Conservation (phyloP, 2,888 invertebrate genomes). For the Meandrusa payeni region DNA sequence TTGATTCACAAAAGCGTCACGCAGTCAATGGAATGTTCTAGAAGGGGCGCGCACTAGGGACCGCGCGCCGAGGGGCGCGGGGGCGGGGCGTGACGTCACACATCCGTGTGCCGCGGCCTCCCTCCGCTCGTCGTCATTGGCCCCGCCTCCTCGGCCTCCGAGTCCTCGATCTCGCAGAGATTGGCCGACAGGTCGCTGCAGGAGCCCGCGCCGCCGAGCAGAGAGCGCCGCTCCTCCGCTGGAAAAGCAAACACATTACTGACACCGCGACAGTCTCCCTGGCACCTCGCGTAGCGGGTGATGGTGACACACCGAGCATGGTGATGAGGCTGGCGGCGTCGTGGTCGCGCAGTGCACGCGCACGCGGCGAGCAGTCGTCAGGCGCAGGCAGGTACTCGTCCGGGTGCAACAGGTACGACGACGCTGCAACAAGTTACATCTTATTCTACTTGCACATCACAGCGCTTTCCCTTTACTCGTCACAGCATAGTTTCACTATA, state of each 20-base stretch:
- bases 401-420: conserved; percentile 90
- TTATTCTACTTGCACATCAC: too few relatives aligned
- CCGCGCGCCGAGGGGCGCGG: conserved; percentile 25
- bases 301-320: conserved; percentile 82
- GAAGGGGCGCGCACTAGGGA: conserved; percentile 15
- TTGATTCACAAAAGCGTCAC: not conserved
- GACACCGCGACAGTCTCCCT: too few relatives aligned
- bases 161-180: conserved; percentile 96
- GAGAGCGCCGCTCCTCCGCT: conserved; percentile 87
- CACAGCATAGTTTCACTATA: too few relatives aligned
- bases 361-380: conserved; percentile 66
- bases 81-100: conserved; percentile 48
- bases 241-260: conserved; percentile 3
- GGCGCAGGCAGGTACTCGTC: conserved; percentile 85
- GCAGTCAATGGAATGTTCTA: conserved; percentile 13
- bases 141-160: conserved; percentile 83
- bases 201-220: conserved; percentile 85
- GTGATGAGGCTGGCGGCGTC: conserved; percentile 86
- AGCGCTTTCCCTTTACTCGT: too few relatives aligned
- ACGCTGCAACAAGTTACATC: conserved; percentile 66
- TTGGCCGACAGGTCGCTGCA: conserved; percentile 93
- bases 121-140: conserved; percentile 25
- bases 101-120: conserved; percentile 54
- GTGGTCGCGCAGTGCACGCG: conserved; percentile 72
- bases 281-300: too few relatives aligned